Conservation (phyloP, 2,113 vertebrate species). For the Marcusenius ussheri region DNA sequence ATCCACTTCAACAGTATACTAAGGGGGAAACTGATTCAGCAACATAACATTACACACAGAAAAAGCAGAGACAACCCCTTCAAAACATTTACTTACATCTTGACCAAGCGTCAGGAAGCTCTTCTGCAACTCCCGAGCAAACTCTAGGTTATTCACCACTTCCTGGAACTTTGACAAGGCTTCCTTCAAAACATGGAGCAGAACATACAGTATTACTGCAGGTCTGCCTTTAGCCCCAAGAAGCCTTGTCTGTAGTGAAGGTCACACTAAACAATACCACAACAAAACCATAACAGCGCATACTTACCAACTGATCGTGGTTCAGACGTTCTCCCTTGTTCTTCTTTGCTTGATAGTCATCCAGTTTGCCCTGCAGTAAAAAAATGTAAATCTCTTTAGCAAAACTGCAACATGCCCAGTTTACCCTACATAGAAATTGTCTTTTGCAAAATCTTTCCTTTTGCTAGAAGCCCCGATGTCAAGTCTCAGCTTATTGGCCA, state of each 20-base stretch:
- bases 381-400: background rate
- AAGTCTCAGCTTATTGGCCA: background rate
- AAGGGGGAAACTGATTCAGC: background rate
- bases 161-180: slow-evolving; percentile 90
- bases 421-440: background rate
- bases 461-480: background rate
- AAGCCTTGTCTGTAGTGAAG: background rate
- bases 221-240: background rate
- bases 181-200: slow-evolving; percentile 63
- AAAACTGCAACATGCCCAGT: background rate
- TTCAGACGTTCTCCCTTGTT: slow-evolving; percentile 88
- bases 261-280: background rate
- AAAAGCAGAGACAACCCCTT: background rate
- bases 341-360: slow-evolving; percentile 88
- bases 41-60: background rate
- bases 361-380: slow-evolving; percentile 76
- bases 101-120: slow-evolving; percentile 86
- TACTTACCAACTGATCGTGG: slow-evolving; percentile 88
- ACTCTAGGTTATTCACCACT: slow-evolving; percentile 89
- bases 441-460: background rate
- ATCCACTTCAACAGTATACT: background rate
- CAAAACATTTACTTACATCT: slow-evolving; percentile 70
- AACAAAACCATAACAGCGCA: background rate
- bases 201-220: background rate
- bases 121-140: slow-evolving; percentile 89